phyloP scores from a whole-genome alignment of 2,888 invertebrate genomes.

The Chrysolina haemoptera region DNA sequence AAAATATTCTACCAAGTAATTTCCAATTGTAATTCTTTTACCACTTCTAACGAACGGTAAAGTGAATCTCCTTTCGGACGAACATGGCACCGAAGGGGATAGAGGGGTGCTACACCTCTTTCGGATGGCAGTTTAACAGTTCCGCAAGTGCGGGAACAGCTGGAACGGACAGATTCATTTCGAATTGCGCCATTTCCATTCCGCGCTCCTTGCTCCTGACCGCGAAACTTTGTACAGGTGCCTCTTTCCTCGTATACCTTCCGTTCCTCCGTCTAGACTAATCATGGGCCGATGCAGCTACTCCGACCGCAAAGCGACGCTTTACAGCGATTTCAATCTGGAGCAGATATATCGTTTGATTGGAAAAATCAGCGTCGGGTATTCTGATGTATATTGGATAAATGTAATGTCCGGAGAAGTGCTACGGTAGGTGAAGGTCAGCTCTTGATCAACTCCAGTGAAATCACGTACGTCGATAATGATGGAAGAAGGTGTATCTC shows the following conservation, averaged over 20 bases:
- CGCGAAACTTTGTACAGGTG: slow-evolving; percentile 67
- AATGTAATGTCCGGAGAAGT: too few relatives aligned
- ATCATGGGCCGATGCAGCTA: slow-evolving; percentile 62
- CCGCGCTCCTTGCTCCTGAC: slow-evolving; percentile 67
- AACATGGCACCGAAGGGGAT: background rate
- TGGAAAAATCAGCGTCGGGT: background rate
- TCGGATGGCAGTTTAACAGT: slow-evolving; percentile 49
- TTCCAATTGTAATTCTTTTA: background rate
- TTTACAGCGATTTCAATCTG: background rate
- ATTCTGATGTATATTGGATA: background rate
- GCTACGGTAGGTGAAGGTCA: too few relatives aligned
- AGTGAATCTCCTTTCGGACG: background rate
- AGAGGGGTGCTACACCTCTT: slow-evolving; percentile 24
- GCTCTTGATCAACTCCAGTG: too few relatives aligned
- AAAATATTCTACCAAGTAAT: too few relatives aligned
- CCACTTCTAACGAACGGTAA: background rate
- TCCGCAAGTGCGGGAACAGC: slow-evolving; percentile 67
- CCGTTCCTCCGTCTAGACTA: slow-evolving; percentile 62
- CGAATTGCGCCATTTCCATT: slow-evolving; percentile 65
- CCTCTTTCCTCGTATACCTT: slow-evolving; percentile 42
- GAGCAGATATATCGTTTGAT: slow-evolving; percentile 1
- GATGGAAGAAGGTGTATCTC: too few relatives aligned
- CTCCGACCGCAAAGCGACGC: slow-evolving; percentile 14
- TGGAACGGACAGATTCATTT: slow-evolving; percentile 70
- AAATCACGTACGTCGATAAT: too few relatives aligned